Conservation (phyloP, 2,113 vertebrate species). For the Sceloporus tristichus region DNA sequence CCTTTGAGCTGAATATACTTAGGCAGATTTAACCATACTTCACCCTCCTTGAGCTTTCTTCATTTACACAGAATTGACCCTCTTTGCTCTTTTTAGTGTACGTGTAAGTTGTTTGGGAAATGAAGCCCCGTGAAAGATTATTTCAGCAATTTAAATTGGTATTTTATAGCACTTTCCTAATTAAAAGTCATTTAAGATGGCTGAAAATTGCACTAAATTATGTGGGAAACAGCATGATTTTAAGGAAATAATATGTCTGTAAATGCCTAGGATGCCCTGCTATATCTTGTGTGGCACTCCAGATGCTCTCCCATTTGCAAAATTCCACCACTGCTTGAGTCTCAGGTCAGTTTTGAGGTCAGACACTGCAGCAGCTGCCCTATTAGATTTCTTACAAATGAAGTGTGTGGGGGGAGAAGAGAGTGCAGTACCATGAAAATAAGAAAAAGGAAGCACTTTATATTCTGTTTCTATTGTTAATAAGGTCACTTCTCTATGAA, state of each 20-base stretch:
- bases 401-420: constrained; percentile 9
- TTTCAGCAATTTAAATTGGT: constrained; percentile 47
- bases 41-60: not conserved
- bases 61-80: not conserved
- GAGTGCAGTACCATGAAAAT: constrained; percentile 13
- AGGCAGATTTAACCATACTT: not conserved
- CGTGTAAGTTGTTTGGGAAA: constrained; percentile 38
- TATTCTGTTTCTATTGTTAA: constrained; percentile 44
- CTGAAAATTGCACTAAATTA: constrained; percentile 35
- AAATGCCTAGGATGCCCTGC: constrained; percentile 15
- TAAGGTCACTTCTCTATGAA: constrained; percentile 58
- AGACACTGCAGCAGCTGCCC: constrained; percentile 25
- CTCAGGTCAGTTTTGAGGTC: constrained; percentile 20
- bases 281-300: not conserved
- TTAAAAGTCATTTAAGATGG: constrained; percentile 13
- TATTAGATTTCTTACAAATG: constrained; percentile 28
- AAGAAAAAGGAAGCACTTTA: not conserved
- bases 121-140: constrained; percentile 34
- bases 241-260: constrained; percentile 30
- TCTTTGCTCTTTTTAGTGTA: constrained; percentile 26
- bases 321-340: constrained; percentile 33
- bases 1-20: not conserved
- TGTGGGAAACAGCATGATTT: constrained; percentile 4
- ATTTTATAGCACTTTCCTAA: constrained; percentile 41
- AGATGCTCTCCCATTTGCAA: constrained; percentile 43